Evolutionary conservation across 2,888 invertebrate species (phyloP).

Genomic region (Lamproptera curius): DNA sequence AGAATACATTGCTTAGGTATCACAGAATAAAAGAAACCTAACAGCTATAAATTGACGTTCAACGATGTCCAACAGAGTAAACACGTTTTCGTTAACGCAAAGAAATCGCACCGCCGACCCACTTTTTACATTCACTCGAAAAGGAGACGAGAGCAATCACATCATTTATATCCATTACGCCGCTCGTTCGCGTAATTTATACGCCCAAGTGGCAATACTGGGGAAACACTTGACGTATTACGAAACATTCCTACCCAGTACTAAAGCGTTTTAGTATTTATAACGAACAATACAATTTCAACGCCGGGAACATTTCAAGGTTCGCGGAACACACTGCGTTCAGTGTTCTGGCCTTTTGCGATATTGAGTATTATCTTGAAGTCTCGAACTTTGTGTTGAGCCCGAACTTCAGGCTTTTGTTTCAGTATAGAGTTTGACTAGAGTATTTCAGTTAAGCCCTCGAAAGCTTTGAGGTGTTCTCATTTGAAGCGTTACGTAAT

Average conservation of each 20-base stretch:
- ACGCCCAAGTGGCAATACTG: constrained; percentile 19
- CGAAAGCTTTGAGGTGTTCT: constrained; percentile 1
- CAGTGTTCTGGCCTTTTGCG: background rate
- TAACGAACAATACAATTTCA: constrained; percentile 2
- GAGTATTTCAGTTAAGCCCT: constrained; percentile 8
- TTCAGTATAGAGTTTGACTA: constrained; percentile 1
- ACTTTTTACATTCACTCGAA: constrained; percentile 12
- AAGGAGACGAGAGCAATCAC: constrained; percentile 22
- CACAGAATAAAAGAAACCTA: no score
- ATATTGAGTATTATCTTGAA: constrained; percentile 20
- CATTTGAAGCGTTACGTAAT: no score
- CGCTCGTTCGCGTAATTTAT: constrained; percentile 20
- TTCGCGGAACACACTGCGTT: background rate
- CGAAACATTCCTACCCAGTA: constrained; percentile 1
- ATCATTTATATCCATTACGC: constrained; percentile 23
- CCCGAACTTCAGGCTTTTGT: constrained; percentile 8
- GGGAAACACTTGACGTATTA: constrained; percentile 23
- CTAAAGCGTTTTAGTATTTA: constrained; percentile 1
- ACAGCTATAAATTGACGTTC: no score
- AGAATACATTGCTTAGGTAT: no score
- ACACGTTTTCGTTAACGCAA: constrained; percentile 1
- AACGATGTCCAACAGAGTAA: constrained; percentile 14
- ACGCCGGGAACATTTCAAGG: background rate
- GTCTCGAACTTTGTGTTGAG: constrained; percentile 16
- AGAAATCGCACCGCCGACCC: constrained; percentile 1